Base-by-base conservation (phyloP, 1,140 invertebrate species). In the Theocolax elegans region DNA sequence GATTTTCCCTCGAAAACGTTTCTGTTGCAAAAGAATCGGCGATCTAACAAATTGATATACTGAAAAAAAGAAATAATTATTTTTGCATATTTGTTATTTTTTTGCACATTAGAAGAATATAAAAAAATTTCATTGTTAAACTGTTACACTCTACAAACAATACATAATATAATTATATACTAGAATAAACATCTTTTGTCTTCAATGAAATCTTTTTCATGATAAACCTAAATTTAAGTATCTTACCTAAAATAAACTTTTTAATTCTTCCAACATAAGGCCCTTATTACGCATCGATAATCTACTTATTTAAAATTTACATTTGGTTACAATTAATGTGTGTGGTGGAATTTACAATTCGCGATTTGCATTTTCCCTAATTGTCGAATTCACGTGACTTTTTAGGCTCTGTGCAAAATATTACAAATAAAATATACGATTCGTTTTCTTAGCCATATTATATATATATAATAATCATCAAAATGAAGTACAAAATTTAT, bases 1-100 rank as follows among this genome's bases (percentile, higher is more conserved):
- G 31, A 94, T 91, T 83, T 92, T 93, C 0, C 88, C 88, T 21
- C 89, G 85, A 77, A 89, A 92, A 72, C 92, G 86, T 77, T 89
- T 89, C 15, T 89, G 87, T 71, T 91, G 87, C 12, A 87, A 68
- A 9, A 88, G 59, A 13, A 83, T 21, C 63, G 76, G 75, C 42
- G 75, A 76, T n/a, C 78, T 76, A 54, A 72, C 68, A 17, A 77
- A 72, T 58, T 79, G 83, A 68, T 78, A 64, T 65, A 72, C 83
- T 85, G 73, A 29, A 83, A 83, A 63, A 78, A 1, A 46, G 10
- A 62, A 71, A 66, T n/a, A n/a, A n/a, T n/a, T n/a, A 38, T 17
- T 54, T 27, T 23, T 53, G 42, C 0, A 67, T 62, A n/a, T n/a
- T n/a, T n/a, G n/a, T n/a, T n/a, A n/a, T n/a, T n/a, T n/a, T n/a